Base-by-base conservation (phyloP, 2,888 invertebrate species). In the Synergus umbraculus region DNA sequence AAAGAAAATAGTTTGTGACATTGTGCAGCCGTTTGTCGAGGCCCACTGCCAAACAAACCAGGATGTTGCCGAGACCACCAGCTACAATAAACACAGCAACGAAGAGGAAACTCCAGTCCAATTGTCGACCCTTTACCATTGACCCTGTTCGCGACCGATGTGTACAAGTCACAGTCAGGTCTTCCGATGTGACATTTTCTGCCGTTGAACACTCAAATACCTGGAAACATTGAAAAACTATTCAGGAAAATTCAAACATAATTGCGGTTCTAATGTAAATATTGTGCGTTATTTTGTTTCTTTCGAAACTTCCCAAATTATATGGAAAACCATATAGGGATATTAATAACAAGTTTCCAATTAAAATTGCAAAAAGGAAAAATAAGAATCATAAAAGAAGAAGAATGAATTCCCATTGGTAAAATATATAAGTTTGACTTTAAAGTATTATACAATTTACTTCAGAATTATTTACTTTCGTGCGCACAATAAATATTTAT, bases 1-100 rank as follows among this genome's bases (percentile, higher is more conserved):
- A 94, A 83, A 98, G 94, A 92, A 98, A 98, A 93, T 98, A 98
- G 93, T 98, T 99, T 84, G 98, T 98, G 85, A 98, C 97, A 92
- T 98, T 98, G 93, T 98, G 98, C 83, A 98, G 93, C 87, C 97
- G 94, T 83, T 97, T 95, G 93, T 99, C 98, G 89, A 97, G 93
- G 83, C 96, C 96, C 86, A 99, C 97, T 0, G 98, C 98, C 89
- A 98, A 93, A 92, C 98, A 98, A 87, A 99, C 98, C 82, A 99
- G 93, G 85, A 97, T 96, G 92, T 98, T 98, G 29, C 98, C 98
- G 79, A 98, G 92, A 43, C 97, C 97, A 43, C 98, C 98, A 43
- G 97, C 97, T 84, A 97, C 93, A 90, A 98, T 97, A 92, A 98
- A 96, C 88, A 97, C 94, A 86, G 96, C 94, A 88, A 97, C 96